Evolutionary conservation across 2,888 invertebrate genomes (phyloP).

Genomic region (Aricia artaxerxes): DNA sequence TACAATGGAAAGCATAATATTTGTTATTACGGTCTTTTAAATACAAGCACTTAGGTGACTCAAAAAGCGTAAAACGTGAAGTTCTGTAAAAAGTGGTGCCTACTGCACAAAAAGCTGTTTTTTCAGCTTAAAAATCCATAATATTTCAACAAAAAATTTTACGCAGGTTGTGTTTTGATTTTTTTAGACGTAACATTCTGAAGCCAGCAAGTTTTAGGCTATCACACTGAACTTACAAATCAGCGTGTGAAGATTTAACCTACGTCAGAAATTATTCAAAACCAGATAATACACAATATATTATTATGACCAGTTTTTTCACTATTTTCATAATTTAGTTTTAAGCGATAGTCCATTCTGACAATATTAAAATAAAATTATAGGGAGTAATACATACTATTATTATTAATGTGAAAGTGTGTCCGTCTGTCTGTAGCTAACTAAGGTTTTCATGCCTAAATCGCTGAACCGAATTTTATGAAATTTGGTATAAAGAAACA

Average conservation of each 20-base stretch:
- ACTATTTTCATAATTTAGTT: no score
- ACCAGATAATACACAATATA: no score
- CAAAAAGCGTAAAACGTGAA: not conserved
- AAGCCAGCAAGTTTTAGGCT: not conserved
- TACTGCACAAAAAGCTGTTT: not conserved
- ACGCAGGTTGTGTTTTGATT: slow-evolving; percentile 9
- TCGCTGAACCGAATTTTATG: no score
- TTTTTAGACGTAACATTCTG: not conserved
- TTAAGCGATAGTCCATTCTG: no score
- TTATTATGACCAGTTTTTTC: no score
- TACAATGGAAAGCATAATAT: not conserved
- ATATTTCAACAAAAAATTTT: not conserved
- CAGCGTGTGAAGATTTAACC: not conserved
- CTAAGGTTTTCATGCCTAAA: no score
- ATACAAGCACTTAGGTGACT: not conserved
- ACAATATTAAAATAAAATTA: no score
- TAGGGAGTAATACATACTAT: no score
- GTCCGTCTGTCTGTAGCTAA: no score
- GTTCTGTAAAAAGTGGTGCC: not conserved
- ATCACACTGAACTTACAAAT: not conserved
- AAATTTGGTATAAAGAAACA: no score
- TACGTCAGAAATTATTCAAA: no score
- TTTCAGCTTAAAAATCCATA: not conserved
- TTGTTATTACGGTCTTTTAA: not conserved
- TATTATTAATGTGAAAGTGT: no score